Evolutionary conservation across 2,113 vertebrate species (phyloP).

Genomic region (Anhinga anhinga): DNA sequence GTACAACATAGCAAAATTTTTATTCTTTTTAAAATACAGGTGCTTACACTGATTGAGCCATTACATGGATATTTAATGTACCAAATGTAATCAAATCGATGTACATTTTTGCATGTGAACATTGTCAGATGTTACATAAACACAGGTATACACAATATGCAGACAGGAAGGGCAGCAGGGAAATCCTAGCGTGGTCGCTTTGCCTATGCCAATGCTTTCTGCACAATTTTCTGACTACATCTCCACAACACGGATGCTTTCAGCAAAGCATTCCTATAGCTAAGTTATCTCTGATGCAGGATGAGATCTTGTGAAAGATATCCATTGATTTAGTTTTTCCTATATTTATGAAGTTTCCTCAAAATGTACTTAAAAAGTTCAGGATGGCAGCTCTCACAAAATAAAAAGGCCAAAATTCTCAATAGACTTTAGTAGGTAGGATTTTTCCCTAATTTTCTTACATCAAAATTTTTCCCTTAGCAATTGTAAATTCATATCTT

Average conservation of each 20-base stretch:
- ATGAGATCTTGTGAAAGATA: background rate
- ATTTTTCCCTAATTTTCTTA: background rate
- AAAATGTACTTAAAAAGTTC: background rate
- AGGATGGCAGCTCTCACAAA: background rate
- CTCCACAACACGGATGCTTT: background rate
- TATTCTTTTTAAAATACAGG: background rate
- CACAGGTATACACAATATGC: background rate
- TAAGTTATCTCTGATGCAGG: background rate
- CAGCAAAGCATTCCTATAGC: background rate
- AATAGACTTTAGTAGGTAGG: background rate
- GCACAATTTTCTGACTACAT: background rate
- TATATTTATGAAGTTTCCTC: background rate
- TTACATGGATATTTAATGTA: background rate
- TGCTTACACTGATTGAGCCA: background rate
- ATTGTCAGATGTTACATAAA: background rate
- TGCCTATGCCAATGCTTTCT: background rate
- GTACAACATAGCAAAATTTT: background rate
- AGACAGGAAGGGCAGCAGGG: background rate
- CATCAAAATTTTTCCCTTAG: background rate
- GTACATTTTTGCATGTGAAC: background rate
- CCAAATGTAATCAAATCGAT: background rate
- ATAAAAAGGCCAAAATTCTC: background rate
- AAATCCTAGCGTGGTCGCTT: rapidly evolving
- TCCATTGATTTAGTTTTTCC: background rate
- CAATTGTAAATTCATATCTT: background rate